phyloP scores from a whole-genome alignment of 2,797 vertebrate genomes.

The Acomys russatus region DNA sequence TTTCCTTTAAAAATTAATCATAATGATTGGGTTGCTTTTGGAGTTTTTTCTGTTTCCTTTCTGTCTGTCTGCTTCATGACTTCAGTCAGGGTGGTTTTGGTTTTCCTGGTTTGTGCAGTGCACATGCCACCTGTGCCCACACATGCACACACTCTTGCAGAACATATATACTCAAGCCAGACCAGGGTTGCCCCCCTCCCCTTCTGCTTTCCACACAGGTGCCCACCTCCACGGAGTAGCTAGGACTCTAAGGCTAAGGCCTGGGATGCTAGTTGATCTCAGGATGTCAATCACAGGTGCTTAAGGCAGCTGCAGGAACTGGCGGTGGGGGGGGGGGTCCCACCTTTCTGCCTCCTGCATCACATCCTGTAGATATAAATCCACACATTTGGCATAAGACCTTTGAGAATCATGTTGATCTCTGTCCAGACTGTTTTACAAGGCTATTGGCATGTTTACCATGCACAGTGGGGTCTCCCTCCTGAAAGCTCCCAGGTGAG shows the following conservation, averaged over 20 bases:
- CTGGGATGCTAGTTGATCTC: not conserved
- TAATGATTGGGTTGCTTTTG: not conserved
- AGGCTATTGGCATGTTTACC: not conserved
- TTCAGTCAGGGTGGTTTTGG: not conserved
- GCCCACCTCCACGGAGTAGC: not conserved
- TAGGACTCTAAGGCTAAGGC: not conserved
- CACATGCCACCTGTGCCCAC: not conserved
- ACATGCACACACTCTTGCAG: not conserved
- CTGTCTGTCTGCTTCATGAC: not conserved
- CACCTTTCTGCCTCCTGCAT: not conserved
- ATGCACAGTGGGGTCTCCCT: not conserved
- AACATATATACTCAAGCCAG: not conserved
- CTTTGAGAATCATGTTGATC: not conserved
- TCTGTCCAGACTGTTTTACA: not conserved
- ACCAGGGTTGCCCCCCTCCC: not conserved
- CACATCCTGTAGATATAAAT: not conserved
- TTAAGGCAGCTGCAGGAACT: not conserved
- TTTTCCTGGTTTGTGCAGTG: not conserved
- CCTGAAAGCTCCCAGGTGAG: not conserved
- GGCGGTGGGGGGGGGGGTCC: too few species aligned
- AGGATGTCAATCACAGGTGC: not conserved
- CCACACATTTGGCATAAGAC: not conserved
- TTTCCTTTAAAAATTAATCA: constrained; percentile 5
- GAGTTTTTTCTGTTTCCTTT: constrained; percentile 15
- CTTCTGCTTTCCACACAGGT: not conserved